Conservation (phyloP, 2,113 vertebrate species). For the Erythrocercus mccallii region DNA sequence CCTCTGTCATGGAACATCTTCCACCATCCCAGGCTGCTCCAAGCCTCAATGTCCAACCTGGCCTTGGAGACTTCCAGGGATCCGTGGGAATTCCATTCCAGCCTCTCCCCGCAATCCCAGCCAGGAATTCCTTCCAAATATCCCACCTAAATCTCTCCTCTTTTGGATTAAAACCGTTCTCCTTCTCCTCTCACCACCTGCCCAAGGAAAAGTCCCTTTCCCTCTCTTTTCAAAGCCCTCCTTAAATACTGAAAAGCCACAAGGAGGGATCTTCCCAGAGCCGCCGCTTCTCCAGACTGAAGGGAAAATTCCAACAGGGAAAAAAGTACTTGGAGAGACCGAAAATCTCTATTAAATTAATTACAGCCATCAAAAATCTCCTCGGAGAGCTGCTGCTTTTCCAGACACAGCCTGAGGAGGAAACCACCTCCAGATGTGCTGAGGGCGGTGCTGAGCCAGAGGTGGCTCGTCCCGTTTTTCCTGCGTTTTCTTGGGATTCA, state of each 20-base stretch:
- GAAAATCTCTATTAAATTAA: neutral
- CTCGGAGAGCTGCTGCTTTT: neutral
- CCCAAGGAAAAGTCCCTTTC: neutral
- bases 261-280: too few species aligned
- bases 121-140: neutral
- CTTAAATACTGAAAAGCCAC: too few species aligned
- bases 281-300: neutral
- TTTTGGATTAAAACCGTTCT: neutral
- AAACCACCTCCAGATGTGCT: neutral
- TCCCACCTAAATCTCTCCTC: neutral
- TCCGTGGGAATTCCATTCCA: neutral
- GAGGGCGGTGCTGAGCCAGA: neutral
- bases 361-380: neutral
- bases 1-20: neutral
- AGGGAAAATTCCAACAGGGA: neutral
- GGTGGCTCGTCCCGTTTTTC: accelerated
- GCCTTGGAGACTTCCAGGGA: neutral
- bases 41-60: neutral
- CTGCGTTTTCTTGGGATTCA: neutral
- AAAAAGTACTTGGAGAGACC: neutral
- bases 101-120: neutral
- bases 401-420: neutral
- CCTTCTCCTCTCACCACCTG: neutral
- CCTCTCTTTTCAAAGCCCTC: too few species aligned
- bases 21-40: neutral